Base-by-base conservation (phyloP, 53 echinoderm and acorn worm species). In the Stichopus horrens region DNA sequence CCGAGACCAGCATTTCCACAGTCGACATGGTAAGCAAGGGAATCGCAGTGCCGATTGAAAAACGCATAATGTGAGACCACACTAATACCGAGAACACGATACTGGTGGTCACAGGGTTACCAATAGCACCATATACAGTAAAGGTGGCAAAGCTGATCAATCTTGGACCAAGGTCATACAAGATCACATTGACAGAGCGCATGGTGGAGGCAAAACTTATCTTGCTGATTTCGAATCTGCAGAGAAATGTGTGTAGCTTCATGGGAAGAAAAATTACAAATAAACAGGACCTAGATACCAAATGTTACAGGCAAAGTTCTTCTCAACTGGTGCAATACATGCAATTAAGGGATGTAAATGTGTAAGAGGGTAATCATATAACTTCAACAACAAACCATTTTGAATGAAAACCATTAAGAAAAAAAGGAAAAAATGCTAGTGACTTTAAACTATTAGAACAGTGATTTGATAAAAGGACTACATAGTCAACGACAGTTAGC, bases 211-310 rank as follows among this genome's bases (percentile, higher is more conserved):
- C 9, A 77, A 77, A 77, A 37, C 37, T 88, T 6, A 94, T 79
- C 79, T 92, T 88, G 9, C 65, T 55, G 21, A 89, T 90, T 86
- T 94, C 94, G 20, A 76, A 84, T 58, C 94, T 94, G 90, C 9
- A 58, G 9, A 23, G 88, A 51, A 85, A 90, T 53, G 21, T 60
- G 23, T 55, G n/a, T 16, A 63, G 11, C 63, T 10, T 63, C 63
- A 63, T 13, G 16, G 16, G 63, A 13, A 76, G 52, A 63, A 63
- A 63, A 63, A 63, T 13, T 7, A 63, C 16, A 63, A 63, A 63
- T 13, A 63, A 14, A 63, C 10, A 63, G 60, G 60, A 60, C 2
- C 37, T 37, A 37, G 37, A 37, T 37, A 37, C 37, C 37, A 37
- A 37, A 37, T 37, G 37, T 37, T 37, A 37, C 37, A 37, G 37